These are phyloP conservation scores for Gobio occitaniae DNA, from an alignment of 2,797 vertebrate genomes.

Conservation along the genomic window DNA sequence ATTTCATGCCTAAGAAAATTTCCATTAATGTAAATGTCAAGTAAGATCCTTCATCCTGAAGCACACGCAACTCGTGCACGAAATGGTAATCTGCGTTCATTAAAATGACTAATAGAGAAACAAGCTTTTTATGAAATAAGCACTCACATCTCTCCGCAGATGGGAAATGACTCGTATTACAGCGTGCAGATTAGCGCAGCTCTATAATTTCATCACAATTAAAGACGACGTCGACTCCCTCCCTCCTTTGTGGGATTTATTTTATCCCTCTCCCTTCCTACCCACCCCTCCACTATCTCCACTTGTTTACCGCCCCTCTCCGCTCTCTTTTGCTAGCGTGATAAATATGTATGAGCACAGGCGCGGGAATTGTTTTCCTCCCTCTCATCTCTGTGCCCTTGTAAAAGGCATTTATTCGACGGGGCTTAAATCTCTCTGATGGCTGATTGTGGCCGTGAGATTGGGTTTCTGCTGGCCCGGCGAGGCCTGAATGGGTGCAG, in stretches of 20 bases:
- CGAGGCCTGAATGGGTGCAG: constrained; percentile 78
- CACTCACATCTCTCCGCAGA: constrained; percentile 71
- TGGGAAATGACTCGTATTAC: constrained; percentile 76
- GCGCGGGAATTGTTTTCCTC: constrained; percentile 68
- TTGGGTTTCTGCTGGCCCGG: constrained; percentile 80
- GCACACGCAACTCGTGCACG: constrained; percentile 58
- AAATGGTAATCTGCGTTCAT: constrained; percentile 71
- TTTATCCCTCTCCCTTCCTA: constrained; percentile 37
- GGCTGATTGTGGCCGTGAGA: constrained; percentile 73
- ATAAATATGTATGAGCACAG: constrained; percentile 81
- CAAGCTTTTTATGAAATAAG: constrained; percentile 72
- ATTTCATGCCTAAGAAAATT: constrained; percentile 62
- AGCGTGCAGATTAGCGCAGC: constrained; percentile 75
- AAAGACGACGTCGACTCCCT: constrained; percentile 73
- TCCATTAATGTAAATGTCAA: constrained; percentile 67
- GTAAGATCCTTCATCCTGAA: constrained; percentile 62
- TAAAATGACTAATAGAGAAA: constrained; percentile 76
- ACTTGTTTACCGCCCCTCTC: constrained; percentile 59
- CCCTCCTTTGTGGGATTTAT: constrained; percentile 70
- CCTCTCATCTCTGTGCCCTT: constrained; percentile 65
- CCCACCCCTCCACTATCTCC: background rate
- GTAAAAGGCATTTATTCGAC: constrained; percentile 76
- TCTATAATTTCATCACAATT: constrained; percentile 83
- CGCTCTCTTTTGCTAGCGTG: constrained; percentile 17
- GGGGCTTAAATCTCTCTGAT: constrained; percentile 73